Percentiles rank a stretch among this genome's conserved stretches.
Conservation (phyloP, 92 coral and sea anemone species). For the Muricea muricata region DNA sequence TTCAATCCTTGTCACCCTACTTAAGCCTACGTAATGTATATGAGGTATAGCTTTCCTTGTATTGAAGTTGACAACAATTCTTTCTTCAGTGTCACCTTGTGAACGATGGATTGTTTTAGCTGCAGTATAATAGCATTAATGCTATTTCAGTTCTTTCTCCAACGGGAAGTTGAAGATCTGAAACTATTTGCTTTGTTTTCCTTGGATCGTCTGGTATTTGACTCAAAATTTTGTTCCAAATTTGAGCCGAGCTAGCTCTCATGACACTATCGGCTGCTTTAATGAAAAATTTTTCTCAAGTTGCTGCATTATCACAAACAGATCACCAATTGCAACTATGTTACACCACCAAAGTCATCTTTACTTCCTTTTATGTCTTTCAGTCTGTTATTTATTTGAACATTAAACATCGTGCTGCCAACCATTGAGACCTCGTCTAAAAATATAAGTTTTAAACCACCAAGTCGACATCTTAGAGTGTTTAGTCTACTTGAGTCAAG, state of each 20-base stretch:
- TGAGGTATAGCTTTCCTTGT: no score
- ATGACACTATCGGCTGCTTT: constrained; percentile 65
- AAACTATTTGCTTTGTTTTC: constrained; percentile 65
- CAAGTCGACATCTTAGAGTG: neutral
- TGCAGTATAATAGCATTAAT: no score
- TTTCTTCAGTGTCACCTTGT: constrained; percentile 22
- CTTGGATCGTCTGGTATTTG: no score
- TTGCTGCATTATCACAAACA: constrained; percentile 55
- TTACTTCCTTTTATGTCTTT: no score
- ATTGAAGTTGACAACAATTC: constrained; percentile 66
- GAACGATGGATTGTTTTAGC: neutral
- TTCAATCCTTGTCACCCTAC: constrained; percentile 36
- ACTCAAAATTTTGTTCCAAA: constrained; percentile 59
- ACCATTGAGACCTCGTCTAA: no score
- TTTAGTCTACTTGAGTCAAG: no score
- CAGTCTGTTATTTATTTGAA: no score
- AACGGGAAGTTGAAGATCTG: constrained; percentile 57
- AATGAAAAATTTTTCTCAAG: constrained; percentile 50
- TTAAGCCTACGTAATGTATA: constrained; percentile 44
- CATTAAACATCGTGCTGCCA: no score
- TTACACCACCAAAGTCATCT: no score
- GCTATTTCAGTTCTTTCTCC: no score
- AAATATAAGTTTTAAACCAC: neutral
- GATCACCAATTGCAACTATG: no score
- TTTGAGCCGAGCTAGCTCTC: constrained; percentile 59